Conservation (phyloP, 2,797 vertebrate genomes). For the Acrossocheilus wenchowensis region DNA sequence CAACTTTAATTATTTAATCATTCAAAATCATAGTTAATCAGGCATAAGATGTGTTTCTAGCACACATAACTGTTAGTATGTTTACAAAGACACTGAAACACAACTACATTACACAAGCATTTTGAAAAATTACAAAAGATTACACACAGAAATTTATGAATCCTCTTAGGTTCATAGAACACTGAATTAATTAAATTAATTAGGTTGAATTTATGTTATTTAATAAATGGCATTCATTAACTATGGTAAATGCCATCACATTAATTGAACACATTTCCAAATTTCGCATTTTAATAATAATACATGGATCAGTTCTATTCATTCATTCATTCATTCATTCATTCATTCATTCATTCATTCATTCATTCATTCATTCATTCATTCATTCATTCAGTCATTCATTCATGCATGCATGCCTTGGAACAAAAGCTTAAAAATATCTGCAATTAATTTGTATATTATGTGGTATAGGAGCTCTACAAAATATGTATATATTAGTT, state of each 20-base stretch:
- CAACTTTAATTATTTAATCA: neutral
- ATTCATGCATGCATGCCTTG: neutral
- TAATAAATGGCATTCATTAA: neutral
- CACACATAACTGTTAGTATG: neutral
- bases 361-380: no score
- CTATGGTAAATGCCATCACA: neutral
- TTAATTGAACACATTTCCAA: neutral
- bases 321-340: no score
- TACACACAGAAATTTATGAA: neutral
- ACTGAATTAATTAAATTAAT: neutral
- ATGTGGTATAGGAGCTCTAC: no score
- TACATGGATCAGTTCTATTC: neutral
- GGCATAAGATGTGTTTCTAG: neutral
- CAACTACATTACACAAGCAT: neutral
- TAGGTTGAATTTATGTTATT: neutral
- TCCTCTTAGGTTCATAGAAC: neutral
- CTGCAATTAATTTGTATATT: no score
- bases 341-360: no score
- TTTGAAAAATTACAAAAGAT: neutral
- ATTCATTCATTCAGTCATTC: no score
- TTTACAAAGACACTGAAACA: neutral
- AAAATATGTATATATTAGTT: neutral
- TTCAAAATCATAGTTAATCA: neutral
- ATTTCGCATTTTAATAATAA: neutral
- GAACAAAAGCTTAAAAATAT: neutral